Percentiles rank a stretch among this genome's conserved stretches.
Evolutionary conservation across 1,140 invertebrate species (phyloP).

Genomic region (Drosophila tani): DNA sequence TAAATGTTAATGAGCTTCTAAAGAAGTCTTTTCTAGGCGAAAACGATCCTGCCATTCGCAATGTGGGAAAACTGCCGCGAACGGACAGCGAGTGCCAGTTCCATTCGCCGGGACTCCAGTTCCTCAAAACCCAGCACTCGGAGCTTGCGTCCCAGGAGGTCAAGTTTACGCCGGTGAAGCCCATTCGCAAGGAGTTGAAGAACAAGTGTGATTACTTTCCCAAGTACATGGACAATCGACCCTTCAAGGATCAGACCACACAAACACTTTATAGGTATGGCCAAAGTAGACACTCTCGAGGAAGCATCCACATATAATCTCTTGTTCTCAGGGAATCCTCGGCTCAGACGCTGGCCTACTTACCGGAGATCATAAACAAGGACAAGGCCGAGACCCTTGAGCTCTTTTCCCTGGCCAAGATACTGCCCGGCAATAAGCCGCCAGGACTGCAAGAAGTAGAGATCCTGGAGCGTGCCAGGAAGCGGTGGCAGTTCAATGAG

Average conservation of each 20-base stretch:
- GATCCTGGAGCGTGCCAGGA: constrained; percentile 74
- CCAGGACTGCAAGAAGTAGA: constrained; percentile 79
- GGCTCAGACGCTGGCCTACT: constrained; percentile 90
- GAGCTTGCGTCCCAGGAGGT: constrained; percentile 41
- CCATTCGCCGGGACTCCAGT: constrained; percentile 55
- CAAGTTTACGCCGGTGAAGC: constrained; percentile 38
- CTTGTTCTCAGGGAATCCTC: constrained; percentile 87
- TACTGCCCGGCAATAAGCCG: constrained; percentile 63
- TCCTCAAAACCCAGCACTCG: constrained; percentile 33
- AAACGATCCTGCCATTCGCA: constrained; percentile 6
- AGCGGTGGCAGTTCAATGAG: constrained; percentile 70
- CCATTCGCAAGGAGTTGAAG: constrained; percentile 44
- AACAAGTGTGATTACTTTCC: constrained; percentile 68
- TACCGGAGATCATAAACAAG: constrained; percentile 85
- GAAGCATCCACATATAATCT: too few relatives aligned
- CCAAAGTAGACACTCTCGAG: neutral
- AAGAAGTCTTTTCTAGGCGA: neutral
- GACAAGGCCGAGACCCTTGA: constrained; percentile 57
- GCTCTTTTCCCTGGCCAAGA: constrained; percentile 63
- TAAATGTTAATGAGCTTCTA: neutral
- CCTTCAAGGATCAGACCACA: constrained; percentile 67
- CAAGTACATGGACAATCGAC: constrained; percentile 45
- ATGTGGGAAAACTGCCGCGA: constrained; percentile 46
- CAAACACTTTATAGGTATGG: constrained; percentile 74
- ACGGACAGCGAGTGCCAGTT: constrained; percentile 68